Base-by-base conservation (phyloP, 1,140 invertebrate species). In the Dinoponera quadriceps region DNA sequence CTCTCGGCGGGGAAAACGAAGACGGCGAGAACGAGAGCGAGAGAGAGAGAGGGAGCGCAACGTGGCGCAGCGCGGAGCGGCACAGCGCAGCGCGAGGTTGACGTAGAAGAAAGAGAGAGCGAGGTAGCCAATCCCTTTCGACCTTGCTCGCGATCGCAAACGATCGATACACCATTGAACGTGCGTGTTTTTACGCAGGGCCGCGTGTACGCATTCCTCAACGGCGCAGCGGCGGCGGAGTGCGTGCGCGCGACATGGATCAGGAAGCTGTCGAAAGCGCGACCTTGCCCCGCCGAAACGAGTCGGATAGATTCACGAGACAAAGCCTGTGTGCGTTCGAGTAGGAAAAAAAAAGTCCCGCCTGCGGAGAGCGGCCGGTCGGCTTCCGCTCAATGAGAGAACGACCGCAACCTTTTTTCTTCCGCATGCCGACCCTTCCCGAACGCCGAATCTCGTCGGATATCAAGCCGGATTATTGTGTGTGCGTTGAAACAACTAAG, bases 111-210 rank as follows among this genome's bases (percentile, higher is more conserved):
- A 59, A 89, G 84, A 59, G 81, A 82, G 75, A 88, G 51, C 69
- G 66, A 75, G 55, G 73, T 29, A n/a, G 63, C 88, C 91, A 91
- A 91, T 93, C 91, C 91, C 90, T 92, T 92, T 92, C 54, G 85
- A 83, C 92, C 92, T 93, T 91, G 88, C 87, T 71, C 89, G 87
- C 84, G 77, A 90, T 92, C 86, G 88, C 85, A 91, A 92, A 90
- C 86, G 89, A 91, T 91, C 84, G 86, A 86, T 82, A 77, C 60
- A 73, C 55, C 80, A 81, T 84, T 83, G 85, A 90, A 69, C 84
- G 86, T 72, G 51, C 83, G 33, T 38, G 66, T 66, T 81, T 71
- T 65, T 69, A 62, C 44, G 66, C 54, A 33, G 16, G 55, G 33
- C 25, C 44, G 22, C 63, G 60, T 29, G 59, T 73, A 25, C 68